Conservation (phyloP, 2,888 invertebrate genomes). For the Rutpela maculata region DNA sequence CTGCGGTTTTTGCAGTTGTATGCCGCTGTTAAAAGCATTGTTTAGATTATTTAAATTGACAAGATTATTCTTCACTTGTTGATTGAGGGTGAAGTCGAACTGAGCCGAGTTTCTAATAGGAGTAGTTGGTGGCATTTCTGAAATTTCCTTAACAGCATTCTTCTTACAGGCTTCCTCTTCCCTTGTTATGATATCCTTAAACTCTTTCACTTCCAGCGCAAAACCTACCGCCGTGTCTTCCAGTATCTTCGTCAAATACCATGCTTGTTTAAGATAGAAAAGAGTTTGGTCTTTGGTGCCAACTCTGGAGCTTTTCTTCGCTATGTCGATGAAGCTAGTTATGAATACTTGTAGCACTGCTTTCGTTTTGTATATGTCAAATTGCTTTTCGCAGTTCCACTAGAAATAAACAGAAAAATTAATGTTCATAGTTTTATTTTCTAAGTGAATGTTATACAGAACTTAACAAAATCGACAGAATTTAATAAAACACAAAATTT, state of each 20-base stretch:
- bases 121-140: constrained; percentile 52
- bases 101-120: constrained; percentile 56
- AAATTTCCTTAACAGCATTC: constrained; percentile 40
- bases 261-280: constrained; percentile 83
- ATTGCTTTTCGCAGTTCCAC: constrained; percentile 66
- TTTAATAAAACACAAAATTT: too few relatives aligned
- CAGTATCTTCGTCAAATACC: constrained; percentile 79
- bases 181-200: constrained; percentile 43
- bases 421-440: neutral
- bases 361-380: constrained; percentile 79
- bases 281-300: constrained; percentile 79
- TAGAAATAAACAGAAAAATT: constrained; percentile 37
- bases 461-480: too few relatives aligned
- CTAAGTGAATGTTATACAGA: too few relatives aligned
- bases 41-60: constrained; percentile 53
- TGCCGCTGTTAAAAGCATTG: constrained; percentile 38
- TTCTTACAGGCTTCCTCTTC: constrained; percentile 52
- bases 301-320: constrained; percentile 79
- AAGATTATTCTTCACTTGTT: constrained; percentile 52
- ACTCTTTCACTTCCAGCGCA: constrained; percentile 70
- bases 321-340: constrained; percentile 83
- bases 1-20: constrained; percentile 39
- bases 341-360: constrained; percentile 83
- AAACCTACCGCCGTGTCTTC: constrained; percentile 76
- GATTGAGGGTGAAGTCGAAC: constrained; percentile 49